Conservation (phyloP, 2,113 vertebrate species). For the Thymallus thymallus region DNA sequence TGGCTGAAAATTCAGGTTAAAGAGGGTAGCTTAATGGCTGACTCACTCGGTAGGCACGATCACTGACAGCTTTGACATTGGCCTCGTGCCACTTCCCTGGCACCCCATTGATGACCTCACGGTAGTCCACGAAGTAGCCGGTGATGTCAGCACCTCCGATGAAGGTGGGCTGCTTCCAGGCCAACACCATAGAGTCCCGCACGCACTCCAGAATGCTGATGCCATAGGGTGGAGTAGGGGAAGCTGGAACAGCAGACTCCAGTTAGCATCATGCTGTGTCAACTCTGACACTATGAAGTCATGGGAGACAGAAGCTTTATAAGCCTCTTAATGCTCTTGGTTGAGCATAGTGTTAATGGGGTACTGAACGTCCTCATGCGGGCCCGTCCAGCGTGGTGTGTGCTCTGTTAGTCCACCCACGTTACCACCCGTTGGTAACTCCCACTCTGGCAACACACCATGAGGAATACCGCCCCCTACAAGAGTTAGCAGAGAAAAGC, state of each 20-base stretch:
- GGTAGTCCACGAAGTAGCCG: constrained; percentile 94
- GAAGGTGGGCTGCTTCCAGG: constrained; percentile 89
- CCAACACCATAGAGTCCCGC: constrained; percentile 89
- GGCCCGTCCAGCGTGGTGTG: constrained; percentile 81
- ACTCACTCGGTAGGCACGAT: constrained; percentile 93
- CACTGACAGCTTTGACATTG: constrained; percentile 85
- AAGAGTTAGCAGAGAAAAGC: constrained; percentile 87
- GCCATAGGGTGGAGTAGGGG: constrained; percentile 87
- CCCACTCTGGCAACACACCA: constrained; percentile 87
- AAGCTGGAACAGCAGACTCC: constrained; percentile 74
- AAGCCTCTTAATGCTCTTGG: no score
- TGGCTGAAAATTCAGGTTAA: background rate
- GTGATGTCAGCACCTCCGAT: constrained; percentile 87
- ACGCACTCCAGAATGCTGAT: constrained; percentile 92
- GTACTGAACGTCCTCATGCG: constrained; percentile 88
- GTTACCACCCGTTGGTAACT: constrained; percentile 80
- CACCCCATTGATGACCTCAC: constrained; percentile 82
- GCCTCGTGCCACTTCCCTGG: constrained; percentile 91
- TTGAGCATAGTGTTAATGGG: constrained; percentile 81
- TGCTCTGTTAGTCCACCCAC: constrained; percentile 86
- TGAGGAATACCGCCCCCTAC: constrained; percentile 92
- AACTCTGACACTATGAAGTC: no score
- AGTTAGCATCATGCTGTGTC: constrained; percentile 44
- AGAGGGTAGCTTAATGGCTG: background rate
- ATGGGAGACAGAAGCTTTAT: no score